phyloP scores from a whole-genome alignment of 2,113 vertebrate species.

The Panthera tigris region DNA sequence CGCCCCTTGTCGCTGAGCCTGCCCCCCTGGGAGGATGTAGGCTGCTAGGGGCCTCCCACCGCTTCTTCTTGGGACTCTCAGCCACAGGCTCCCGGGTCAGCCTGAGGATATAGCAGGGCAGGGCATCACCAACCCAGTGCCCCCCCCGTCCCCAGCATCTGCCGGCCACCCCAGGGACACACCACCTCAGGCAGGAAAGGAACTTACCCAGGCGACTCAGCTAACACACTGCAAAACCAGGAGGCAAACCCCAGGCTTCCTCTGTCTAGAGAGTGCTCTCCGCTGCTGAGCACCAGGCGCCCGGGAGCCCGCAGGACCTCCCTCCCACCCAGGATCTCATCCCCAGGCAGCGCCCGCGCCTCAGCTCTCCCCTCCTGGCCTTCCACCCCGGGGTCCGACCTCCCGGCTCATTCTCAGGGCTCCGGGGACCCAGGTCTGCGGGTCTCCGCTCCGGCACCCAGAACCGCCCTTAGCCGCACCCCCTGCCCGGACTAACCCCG shows the following conservation, averaged over 20 bases:
- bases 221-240: neutral
- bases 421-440: neutral
- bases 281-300: accelerated
- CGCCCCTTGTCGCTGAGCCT: conserved; percentile 57
- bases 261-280: neutral
- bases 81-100: conserved; percentile 77
- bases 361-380: neutral
- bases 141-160: neutral
- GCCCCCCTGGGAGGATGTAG: conserved; percentile 83
- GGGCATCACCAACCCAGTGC: neutral
- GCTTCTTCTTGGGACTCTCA: conserved; percentile 88
- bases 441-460: neutral
- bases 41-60: conserved; percentile 86
- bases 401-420: neutral
- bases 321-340: neutral
- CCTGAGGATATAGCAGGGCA: conserved; percentile 60
- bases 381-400: neutral
- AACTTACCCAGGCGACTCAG: neutral
- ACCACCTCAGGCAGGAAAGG: neutral
- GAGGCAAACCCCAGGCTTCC: neutral
- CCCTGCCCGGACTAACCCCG: conserved; percentile 78
- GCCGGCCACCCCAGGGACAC: neutral
- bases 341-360: no score
- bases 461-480: accelerated
- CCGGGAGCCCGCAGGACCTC: neutral